Conservation (phyloP, 2,113 vertebrate genomes). For the Pteronura brasiliensis region DNA sequence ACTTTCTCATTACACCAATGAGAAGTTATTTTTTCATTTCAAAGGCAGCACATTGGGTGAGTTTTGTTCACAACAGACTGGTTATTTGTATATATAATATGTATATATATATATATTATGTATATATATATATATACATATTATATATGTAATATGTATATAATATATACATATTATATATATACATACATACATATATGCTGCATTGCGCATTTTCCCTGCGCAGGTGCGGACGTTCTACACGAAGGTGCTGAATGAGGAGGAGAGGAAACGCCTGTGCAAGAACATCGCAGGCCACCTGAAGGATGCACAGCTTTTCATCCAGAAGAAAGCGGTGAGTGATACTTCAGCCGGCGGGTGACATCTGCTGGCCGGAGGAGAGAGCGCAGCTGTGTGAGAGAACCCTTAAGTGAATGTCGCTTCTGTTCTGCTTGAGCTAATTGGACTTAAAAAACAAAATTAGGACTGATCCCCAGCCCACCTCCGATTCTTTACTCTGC, state of each 20-base stretch:
- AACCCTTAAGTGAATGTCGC: background rate
- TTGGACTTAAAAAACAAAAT: background rate
- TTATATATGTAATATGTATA: no score
- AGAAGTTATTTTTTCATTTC: background rate
- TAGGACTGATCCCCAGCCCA: background rate
- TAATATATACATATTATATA: no score
- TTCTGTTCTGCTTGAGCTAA: background rate
- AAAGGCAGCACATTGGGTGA: background rate
- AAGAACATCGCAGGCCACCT: slow-evolving; percentile 90
- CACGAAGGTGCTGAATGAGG: slow-evolving; percentile 88
- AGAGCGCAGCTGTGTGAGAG: background rate
- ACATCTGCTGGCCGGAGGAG: slow-evolving; percentile 2
- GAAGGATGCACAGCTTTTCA: slow-evolving; percentile 92
- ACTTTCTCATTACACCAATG: background rate
- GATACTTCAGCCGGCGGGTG: background rate
- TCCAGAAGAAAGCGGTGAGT: slow-evolving; percentile 94
- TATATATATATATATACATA: no score
- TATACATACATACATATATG: accelerated
- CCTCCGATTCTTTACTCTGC: background rate
- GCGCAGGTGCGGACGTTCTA: slow-evolving; percentile 91
- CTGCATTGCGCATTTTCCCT: background rate
- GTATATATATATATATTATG: no score
- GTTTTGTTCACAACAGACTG: background rate
- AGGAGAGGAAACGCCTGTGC: slow-evolving; percentile 89
- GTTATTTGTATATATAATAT: background rate